A percentile compares a stretch with the other conserved stretches of the same genome.
These are phyloP conservation scores for Callionymus lyra DNA, from an alignment of 2,113 vertebrate genomes.

Conservation along the genomic window DNA sequence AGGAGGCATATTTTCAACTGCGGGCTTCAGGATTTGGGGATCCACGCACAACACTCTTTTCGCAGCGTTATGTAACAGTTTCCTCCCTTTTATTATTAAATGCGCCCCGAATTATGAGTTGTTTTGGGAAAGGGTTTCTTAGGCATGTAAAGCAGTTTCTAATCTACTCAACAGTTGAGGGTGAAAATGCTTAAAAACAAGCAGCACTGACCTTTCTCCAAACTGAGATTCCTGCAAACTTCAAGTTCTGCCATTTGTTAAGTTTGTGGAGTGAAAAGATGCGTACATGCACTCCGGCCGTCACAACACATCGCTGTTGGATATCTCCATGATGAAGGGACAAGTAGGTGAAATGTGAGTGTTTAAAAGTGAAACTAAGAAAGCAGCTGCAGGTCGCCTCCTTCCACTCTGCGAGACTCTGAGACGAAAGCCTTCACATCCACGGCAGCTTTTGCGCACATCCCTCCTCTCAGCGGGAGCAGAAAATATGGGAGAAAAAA, in stretches of 20 bases:
- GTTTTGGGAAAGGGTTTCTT: conserved; percentile 10
- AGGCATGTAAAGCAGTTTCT: conserved; percentile 17
- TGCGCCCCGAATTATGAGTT: too few relatives aligned
- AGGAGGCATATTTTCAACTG: conserved; percentile 1
- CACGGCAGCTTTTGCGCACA: conserved; percentile 30
- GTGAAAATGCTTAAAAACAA: not conserved
- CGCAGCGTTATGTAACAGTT: conserved; percentile 1
- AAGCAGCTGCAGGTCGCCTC: conserved; percentile 13
- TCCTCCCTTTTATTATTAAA: not conserved
- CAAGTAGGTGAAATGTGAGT: too few relatives aligned
- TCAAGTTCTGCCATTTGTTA: conserved; percentile 90
- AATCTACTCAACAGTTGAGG: too few relatives aligned
- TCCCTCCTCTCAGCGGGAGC: conserved; percentile 26
- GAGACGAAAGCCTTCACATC: conserved; percentile 16
- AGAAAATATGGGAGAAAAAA: conserved; percentile 10
- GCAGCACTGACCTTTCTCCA: conserved; percentile 79
- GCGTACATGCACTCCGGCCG: conserved; percentile 38
- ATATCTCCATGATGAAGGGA: conserved; percentile 11
- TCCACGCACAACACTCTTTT: too few relatives aligned
- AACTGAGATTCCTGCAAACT: conserved; percentile 86
- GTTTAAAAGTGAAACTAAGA: not conserved
- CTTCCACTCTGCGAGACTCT: conserved; percentile 12
- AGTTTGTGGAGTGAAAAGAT: conserved; percentile 34
- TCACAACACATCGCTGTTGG: conserved; percentile 17
- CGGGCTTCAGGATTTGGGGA: not conserved